Conservation (phyloP, 2,797 vertebrate genomes). For the Enteromius viviparus region DNA sequence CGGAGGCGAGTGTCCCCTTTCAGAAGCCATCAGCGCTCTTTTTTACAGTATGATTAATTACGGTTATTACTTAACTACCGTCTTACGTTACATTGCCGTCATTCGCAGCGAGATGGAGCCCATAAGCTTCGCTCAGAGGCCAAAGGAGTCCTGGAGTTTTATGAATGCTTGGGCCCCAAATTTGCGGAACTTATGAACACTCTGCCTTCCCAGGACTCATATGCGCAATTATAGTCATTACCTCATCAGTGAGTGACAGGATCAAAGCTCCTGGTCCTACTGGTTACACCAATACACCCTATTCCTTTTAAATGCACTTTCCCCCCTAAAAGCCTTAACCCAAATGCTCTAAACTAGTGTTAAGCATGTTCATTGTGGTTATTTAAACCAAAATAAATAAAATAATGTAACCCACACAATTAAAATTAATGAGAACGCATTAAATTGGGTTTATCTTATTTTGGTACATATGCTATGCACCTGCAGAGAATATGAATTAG, state of each 20-base stretch:
- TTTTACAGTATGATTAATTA: conserved; percentile 83
- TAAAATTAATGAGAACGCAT: neutral
- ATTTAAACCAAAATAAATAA: neutral
- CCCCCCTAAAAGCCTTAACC: neutral
- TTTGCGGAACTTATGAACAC: conserved; percentile 53
- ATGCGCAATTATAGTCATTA: conserved; percentile 74
- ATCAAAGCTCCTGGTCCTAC: conserved; percentile 58
- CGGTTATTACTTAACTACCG: conserved; percentile 71
- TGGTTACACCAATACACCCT: neutral
- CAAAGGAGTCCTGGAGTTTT: conserved; percentile 54
- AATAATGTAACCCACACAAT: neutral
- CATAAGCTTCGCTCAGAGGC: conserved; percentile 66
- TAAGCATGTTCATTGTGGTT: neutral
- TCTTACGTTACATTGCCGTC: conserved; percentile 74
- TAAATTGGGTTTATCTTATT: neutral
- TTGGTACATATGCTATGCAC: neutral
- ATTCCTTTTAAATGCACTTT: neutral
- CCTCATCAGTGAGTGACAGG: conserved; percentile 74
- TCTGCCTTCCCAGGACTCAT: conserved; percentile 47
- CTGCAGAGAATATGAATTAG: neutral
- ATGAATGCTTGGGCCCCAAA: conserved; percentile 59
- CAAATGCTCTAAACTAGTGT: neutral
- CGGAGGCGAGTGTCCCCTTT: conserved; percentile 72
- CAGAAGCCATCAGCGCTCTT: conserved; percentile 75
- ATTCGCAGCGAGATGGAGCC: conserved; percentile 67